Evolutionary conservation across 2,113 vertebrate genomes (phyloP).

Genomic region (Cavia aperea): DNA sequence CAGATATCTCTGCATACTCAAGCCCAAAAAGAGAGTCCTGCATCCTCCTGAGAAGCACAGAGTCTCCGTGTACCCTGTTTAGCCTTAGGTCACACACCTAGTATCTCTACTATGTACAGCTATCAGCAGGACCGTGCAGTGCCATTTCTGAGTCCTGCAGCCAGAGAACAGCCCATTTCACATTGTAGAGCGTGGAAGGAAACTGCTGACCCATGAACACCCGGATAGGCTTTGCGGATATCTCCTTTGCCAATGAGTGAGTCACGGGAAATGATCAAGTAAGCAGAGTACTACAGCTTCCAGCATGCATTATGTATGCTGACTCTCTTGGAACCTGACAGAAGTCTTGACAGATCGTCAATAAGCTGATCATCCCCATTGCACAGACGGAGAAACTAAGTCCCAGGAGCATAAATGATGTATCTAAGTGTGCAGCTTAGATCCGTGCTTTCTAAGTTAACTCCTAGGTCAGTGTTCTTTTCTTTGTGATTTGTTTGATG

Average conservation of each 20-base stretch:
- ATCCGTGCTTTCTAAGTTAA: not conserved
- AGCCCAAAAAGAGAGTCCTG: not conserved
- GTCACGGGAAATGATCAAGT: not conserved
- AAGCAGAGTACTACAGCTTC: not conserved
- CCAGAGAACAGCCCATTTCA: not conserved
- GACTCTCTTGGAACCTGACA: slow-evolving; percentile 14
- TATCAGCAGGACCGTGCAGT: not conserved
- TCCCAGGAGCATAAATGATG: not conserved
- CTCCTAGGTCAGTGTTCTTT: not conserved
- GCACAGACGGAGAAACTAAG: slow-evolving; percentile 17
- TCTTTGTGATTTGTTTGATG: not conserved
- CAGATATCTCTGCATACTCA: not conserved
- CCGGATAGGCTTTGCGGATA: not conserved
- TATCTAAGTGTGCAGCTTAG: not conserved
- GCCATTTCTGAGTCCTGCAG: not conserved
- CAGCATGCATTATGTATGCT: not conserved
- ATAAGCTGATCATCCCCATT: not conserved
- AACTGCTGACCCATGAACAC: not conserved
- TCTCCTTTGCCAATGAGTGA: not conserved
- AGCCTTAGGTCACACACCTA: not conserved
- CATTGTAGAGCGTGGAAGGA: not conserved
- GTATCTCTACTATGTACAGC: not conserved
- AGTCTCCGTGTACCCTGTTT: not conserved
- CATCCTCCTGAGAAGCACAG: not conserved
- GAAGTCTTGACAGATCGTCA: not conserved